These are phyloP conservation scores for Myotis yumanensis DNA, from an alignment of 2,113 vertebrate species.

Conservation along the genomic window DNA sequence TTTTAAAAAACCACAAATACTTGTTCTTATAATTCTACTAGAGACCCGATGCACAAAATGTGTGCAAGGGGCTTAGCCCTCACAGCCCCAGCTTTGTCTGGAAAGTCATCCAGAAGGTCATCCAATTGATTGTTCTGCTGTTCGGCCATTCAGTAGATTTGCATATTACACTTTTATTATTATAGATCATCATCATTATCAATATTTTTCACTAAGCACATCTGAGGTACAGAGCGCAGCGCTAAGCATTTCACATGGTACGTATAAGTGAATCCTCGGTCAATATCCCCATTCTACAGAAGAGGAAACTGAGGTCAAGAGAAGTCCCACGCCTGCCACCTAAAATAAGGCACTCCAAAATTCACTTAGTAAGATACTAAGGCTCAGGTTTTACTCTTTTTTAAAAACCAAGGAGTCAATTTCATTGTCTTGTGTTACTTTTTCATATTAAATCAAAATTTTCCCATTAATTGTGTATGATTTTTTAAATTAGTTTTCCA, in stretches of 20 bases:
- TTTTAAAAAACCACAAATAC: too few species aligned
- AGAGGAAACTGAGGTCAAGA: neutral
- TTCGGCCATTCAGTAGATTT: too few species aligned
- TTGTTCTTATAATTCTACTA: too few species aligned
- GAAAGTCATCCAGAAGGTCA: too few species aligned
- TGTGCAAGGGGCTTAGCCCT: too few species aligned
- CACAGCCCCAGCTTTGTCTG: too few species aligned
- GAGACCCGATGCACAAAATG: too few species aligned
- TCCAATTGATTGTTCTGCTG: too few species aligned
- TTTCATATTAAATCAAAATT: constrained; percentile 27
- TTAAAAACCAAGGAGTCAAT: neutral
- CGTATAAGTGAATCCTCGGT: neutral
- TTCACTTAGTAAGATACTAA: neutral
- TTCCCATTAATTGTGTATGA: neutral
- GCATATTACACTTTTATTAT: too few species aligned
- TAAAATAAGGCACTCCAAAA: neutral
- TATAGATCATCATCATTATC: neutral
- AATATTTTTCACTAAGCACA: neutral
- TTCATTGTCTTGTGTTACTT: neutral
- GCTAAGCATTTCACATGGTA: neutral
- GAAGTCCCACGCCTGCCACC: neutral
- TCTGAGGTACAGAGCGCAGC: neutral
- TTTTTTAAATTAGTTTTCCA: constrained; percentile 24
- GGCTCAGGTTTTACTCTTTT: neutral
- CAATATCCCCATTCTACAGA: neutral